Base-by-base conservation (phyloP, 2,888 invertebrate species). In the Colostygia pectinataria region DNA sequence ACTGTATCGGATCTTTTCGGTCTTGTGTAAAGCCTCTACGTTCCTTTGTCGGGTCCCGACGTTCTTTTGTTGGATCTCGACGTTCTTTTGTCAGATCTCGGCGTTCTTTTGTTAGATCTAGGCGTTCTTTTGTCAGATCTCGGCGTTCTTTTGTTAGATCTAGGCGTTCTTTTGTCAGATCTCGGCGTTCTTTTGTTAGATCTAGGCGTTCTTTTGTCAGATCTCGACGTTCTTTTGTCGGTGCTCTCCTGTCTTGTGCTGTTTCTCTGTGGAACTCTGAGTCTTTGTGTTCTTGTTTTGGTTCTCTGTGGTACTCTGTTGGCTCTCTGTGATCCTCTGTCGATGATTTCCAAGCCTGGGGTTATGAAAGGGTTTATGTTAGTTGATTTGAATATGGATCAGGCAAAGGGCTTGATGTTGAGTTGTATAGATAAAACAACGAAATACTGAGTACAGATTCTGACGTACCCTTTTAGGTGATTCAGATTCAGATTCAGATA, bases 321-420 rank as follows among this genome's bases (percentile, higher is more conserved):
- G 40, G 13, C 33, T 65, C 49, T 66, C 66, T 48, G 55, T 51
- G 53, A 0, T 68, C 62, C 15, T 68, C 59, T 32, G 32, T 38
- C 6, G 45, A 45, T 6, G 55, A 54, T 18, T 60, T 66, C 80
- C 80, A 79, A 33, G 74, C 65, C 80, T 82, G 38, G 14, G n/a
- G n/a, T 23, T 32, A 4, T 13, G 1, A 1, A 6, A 29, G 5
- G 1, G 6, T 37, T 14, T 10, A n/a, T n/a, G n/a, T n/a, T n/a
- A n/a, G n/a, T n/a, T n/a, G n/a, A n/a, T n/a, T n/a, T n/a, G n/a
- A n/a, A n/a, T n/a, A n/a, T n/a, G n/a, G n/a, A n/a, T n/a, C n/a
- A n/a, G n/a, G n/a, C n/a, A n/a, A n/a, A n/a, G n/a, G n/a, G n/a
- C n/a, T n/a, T n/a, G n/a, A n/a, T n/a, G n/a, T n/a, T n/a, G n/a